Evolutionary conservation across 2,888 invertebrate genomes (phyloP).

Genomic region (Eutolmus rufibarbis): DNA sequence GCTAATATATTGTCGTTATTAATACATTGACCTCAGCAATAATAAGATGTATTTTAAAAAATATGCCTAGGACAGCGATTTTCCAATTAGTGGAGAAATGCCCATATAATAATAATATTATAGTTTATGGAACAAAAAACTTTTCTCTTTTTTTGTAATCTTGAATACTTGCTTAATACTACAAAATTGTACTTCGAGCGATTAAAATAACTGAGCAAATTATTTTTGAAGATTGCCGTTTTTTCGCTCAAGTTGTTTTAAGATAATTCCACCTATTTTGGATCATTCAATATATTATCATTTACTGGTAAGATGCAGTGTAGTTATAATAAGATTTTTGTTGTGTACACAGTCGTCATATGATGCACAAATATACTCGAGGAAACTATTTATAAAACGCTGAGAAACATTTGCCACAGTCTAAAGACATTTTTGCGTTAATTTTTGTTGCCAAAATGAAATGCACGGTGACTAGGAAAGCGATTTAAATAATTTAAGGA

Average conservation of each 20-base stretch:
- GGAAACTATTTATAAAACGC: not conserved
- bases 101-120: too few species aligned
- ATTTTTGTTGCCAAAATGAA: not conserved
- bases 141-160: too few species aligned
- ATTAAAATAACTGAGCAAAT: too few species aligned
- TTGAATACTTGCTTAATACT: too few species aligned
- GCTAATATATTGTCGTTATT: too few species aligned
- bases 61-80: too few species aligned
- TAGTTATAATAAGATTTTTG: not conserved
- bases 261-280: not conserved
- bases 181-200: too few species aligned
- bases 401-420: constrained; percentile 9
- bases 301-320: not conserved
- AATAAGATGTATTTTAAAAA: too few species aligned
- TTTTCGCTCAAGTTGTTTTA: not conserved
- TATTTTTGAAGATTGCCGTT: too few species aligned
- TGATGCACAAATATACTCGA: not conserved
- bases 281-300: not conserved
- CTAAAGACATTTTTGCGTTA: constrained; percentile 1
- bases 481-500: not conserved
- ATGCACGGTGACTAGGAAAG: not conserved
- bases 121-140: too few species aligned
- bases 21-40: too few species aligned
- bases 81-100: too few species aligned
- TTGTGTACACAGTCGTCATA: not conserved